Base-by-base conservation (phyloP, 2,888 invertebrate species). In the Galerucella calmariensis region DNA sequence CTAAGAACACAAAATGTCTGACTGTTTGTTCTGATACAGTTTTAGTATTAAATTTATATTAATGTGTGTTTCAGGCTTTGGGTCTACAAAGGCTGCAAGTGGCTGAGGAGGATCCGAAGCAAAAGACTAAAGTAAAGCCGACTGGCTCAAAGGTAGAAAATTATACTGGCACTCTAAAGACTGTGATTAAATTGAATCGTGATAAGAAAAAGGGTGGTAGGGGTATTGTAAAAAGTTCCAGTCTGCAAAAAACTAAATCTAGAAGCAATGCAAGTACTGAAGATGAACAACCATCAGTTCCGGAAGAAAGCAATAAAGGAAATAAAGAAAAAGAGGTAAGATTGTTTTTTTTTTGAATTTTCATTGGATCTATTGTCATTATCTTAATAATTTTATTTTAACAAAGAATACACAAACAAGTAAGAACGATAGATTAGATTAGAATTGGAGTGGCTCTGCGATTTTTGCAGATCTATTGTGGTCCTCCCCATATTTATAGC, bases 81-180 rank as follows among this genome's bases (percentile, higher is more conserved):
- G 95, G 95, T 0, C 85, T 95, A 63, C 89, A 94, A 48, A 94
- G 94, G 0, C 90, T 93, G 81, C 92, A 93, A 82, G 94, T 92
- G 9, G 94, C 94, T 0, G 93, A 93, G 78, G 92, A 92, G 35
- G 35, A 35, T 12, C n/a, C 35, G 11, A 92, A 91, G 63, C 70
- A 78, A 65, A 83, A 80, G 59, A 78, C 79, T 59, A 83, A 84
- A 72, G 82, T 82, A 59, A 82, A 82, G 75, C 72, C 77, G 24
- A 61, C 73, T 20, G 79, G 79, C 48, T 61, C 48, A 12, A 69
- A 27, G 53, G 69, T 75, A 69, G 84, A 85, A 56, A 82, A 90
- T 81, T 94, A 93, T 83, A 94, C 94, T 2, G 95, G 95, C 56
- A 95, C 95, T 0, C 85, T 95, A 78, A 95, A 95, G 85, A 95